Conservation (phyloP, 35 echinoderm and acorn worm species). For the Hemicentrotus pulcherrimus region DNA sequence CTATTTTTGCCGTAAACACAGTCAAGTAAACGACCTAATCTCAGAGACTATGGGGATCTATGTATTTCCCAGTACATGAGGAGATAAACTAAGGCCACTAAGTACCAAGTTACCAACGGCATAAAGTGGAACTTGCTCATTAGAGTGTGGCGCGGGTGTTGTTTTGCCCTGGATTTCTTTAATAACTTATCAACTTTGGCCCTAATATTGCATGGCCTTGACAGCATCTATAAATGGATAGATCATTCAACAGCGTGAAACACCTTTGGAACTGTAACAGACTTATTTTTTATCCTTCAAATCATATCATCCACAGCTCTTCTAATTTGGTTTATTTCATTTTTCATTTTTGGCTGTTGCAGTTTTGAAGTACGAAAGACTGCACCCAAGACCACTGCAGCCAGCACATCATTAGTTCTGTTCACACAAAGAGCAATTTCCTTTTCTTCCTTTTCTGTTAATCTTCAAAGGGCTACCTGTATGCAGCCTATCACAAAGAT, state of each 20-base stretch:
- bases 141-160: background rate
- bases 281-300: background rate
- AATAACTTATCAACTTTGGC: background rate
- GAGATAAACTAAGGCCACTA: background rate
- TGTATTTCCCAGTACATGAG: background rate
- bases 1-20: background rate
- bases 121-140: background rate
- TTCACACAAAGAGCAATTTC: no score
- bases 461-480: no score
- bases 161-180: background rate
- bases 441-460: no score
- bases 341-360: background rate
- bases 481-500: no score
- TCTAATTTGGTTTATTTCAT: background rate
- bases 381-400: background rate
- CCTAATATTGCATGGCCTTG: background rate
- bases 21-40: background rate
- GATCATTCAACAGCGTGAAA: background rate
- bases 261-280: background rate
- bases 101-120: background rate
- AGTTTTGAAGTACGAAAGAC: background rate
- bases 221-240: background rate
- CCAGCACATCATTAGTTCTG: no score
- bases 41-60: background rate
- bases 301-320: background rate